phyloP scores from a whole-genome alignment of 2,113 vertebrate genomes.

The Sphaerodactylus townsendi region DNA sequence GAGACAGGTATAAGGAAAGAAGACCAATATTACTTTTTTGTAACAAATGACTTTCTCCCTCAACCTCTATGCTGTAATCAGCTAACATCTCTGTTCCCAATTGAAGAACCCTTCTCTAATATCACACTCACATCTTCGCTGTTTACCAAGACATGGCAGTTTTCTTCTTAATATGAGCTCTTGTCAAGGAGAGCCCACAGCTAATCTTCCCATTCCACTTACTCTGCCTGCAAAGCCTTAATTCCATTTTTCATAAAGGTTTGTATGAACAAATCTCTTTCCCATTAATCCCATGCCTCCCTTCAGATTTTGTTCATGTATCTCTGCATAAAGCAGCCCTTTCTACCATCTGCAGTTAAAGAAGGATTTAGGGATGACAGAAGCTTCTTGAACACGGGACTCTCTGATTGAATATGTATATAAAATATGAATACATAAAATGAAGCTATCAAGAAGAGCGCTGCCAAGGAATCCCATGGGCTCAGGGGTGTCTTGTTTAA shows the following conservation, averaged over 20 bases:
- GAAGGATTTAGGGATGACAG: constrained; percentile 52
- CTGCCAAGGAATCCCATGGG: accelerated
- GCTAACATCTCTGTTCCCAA: constrained; percentile 30
- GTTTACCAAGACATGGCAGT: constrained; percentile 52
- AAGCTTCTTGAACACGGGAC: constrained; percentile 44
- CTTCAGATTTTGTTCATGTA: not conserved
- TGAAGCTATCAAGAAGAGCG: constrained; percentile 32
- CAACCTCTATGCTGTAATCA: constrained; percentile 12
- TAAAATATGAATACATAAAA: constrained; percentile 7
- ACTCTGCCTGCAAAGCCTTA: constrained; percentile 46
- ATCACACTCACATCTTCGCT: constrained; percentile 53
- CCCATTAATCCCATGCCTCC: constrained; percentile 48
- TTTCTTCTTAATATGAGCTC: constrained; percentile 44
- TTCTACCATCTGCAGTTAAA: constrained; percentile 20
- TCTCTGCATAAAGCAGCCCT: not conserved
- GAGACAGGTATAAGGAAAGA: not conserved
- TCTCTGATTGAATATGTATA: constrained; percentile 27
- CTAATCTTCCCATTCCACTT: constrained; percentile 49
- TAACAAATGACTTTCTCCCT: not conserved
- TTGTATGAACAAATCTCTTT: constrained; percentile 57
- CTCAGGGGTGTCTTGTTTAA: not conserved
- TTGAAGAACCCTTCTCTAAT: constrained; percentile 45
- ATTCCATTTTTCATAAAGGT: constrained; percentile 51
- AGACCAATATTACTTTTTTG: not conserved
- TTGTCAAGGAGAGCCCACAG: constrained; percentile 20